Evolutionary conservation across 2,888 invertebrate genomes (phyloP), one percentile per base, ranked within the genome.

Genomic region (Ommatoiulus sabulosus): DNA sequence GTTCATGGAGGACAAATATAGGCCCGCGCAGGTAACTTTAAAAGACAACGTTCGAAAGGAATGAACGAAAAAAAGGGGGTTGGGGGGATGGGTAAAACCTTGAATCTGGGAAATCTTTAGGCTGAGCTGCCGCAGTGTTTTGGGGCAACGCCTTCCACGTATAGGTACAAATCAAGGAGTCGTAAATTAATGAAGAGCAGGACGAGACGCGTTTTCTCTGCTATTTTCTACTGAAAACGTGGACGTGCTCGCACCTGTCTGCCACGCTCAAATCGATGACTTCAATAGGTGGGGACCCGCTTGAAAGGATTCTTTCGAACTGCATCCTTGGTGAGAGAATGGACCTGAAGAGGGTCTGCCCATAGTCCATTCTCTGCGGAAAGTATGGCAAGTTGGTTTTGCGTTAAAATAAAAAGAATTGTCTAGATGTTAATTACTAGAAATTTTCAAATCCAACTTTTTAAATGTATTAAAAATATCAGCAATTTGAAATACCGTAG

Each of bases 1-100:
- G 72, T 72, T 72, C 72, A 72, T 10, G 10, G 72, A 72, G 72
- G 72, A 72, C 72, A 72, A 24, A 72, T 72, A 8, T 72, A 72
- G 72, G 72, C 24, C 6, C 15, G 17, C 17, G 57, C n/a, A 63
- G 63, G 24, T 72, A 72, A 35, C 52, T 52, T 12, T 35, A 35
- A 35, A 46, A 12, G 52, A 52, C 10, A 52, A 4, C 52, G 15
- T 46, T 46, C 46, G 52, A 12, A 52, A 15, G 10, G 52, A 52
- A 52, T 15, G 52, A 17, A 52, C 10, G 24, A 24, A 20, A 17
- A 17, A 57, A 5, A 6, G 48, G 48, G 46, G 57, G 57, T 63
- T 63, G 63, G 20, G 20, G 63, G 20, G 63, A 63, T 63, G 72
- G 72, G 24, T 20, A 20, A 72, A 72, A 72, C 24, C 72, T 72